Percentiles rank a stretch among this genome's conserved stretches.
These are phyloP conservation scores for Lophius americanus DNA, from an alignment of 2,797 vertebrate genomes.

Conservation along the genomic window DNA sequence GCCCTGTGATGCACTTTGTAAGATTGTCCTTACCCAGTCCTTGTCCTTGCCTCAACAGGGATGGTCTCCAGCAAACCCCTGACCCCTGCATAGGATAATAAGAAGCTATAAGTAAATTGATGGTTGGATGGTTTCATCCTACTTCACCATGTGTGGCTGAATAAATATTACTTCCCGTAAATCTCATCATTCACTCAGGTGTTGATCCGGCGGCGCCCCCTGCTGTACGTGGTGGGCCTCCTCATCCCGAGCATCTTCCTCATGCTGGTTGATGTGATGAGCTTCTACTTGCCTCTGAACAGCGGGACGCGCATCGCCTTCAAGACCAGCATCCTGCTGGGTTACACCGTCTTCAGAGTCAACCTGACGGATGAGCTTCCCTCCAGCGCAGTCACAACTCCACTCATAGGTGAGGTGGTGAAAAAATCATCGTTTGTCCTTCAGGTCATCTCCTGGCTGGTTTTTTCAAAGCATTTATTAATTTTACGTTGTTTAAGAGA, in stretches of 20 bases:
- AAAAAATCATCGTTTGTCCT: neutral
- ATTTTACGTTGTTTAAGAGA: neutral
- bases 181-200: conserved; percentile 69
- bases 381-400: conserved; percentile 74
- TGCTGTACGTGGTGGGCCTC: conserved; percentile 85
- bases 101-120: too few relatives aligned
- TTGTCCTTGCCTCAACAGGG: too few relatives aligned
- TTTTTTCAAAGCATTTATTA: neutral
- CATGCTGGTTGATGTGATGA: conserved; percentile 88
- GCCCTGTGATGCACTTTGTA: too few relatives aligned
- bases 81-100: too few relatives aligned
- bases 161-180: neutral
- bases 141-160: neutral
- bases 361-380: conserved; percentile 86
- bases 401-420: conserved; percentile 83
- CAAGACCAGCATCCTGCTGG: conserved; percentile 88
- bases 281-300: conserved; percentile 87
- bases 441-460: neutral
- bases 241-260: conserved; percentile 87
- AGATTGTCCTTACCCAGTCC: too few relatives aligned
- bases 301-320: conserved; percentile 85
- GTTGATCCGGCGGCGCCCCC: conserved; percentile 86
- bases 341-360: conserved; percentile 88
- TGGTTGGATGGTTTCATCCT: too few relatives aligned
- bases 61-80: too few relatives aligned